Evolutionary conservation across 2,797 vertebrate species (phyloP), one percentile per base, ranked within the genome.

Genomic region (Brachymystax lenok): DNA sequence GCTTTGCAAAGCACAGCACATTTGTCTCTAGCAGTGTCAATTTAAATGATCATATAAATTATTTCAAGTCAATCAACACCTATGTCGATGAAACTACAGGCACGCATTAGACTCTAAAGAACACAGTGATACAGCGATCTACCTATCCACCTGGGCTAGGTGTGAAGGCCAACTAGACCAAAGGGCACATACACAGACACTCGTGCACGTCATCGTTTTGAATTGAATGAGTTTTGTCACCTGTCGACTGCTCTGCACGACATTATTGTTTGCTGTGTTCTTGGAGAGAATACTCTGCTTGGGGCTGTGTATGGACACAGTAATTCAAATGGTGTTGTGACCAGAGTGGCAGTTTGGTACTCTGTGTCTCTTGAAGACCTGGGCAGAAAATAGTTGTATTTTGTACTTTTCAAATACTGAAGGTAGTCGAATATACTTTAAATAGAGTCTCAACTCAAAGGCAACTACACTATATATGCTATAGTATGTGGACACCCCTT

Each of bases 1-100:
- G 19, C 54, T 59, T 59, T 35, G 35, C 35, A 35, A 5, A 35
- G 35, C 35, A 35, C 35, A 35, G 35, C 35, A 35, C 35, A 35
- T 35, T 35, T 35, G 35, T 35, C 35, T 35, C 35, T 80, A 73
- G 75, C 71, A 75, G 56, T 66, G 67, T 40, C 33, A 69, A 40
- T 68, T 27, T 4, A 69, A 19, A n/a, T 50, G 35, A 46, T 46
- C 17, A 56, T 19, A 66, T 5, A 2, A 30, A 33, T 5, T 0
- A 66, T 61, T 50, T 51, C 70, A 71, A 51, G 61, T 64, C 70
- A 77, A 27, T 54, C 50, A 52, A 30, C 70, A 52, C 21, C 6
- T 27, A 27, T 24, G 24, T 3, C 7, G 51, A 24, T 14, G 24
- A 2, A 71, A 3, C 3, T 12, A 27, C 21, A 52, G 70, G 46